These are phyloP conservation scores for Resseliella maxima DNA, from an alignment of 2,888 invertebrate species.

Conservation along the genomic window DNA sequence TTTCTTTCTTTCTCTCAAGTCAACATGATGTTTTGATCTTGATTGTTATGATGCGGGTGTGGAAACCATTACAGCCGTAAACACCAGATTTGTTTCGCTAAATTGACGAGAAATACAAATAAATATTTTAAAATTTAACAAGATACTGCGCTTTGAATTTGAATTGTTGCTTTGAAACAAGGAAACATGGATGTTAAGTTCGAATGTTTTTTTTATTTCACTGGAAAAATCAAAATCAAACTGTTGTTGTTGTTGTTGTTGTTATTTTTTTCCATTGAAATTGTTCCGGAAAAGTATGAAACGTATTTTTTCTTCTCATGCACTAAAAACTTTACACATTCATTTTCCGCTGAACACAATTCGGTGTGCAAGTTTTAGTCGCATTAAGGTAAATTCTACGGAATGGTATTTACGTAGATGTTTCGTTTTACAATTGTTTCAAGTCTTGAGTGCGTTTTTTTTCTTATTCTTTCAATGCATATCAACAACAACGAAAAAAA, in stretches of 20 bases:
- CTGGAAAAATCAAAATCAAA: too few species aligned
- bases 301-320: background rate
- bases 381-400: background rate
- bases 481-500: background rate
- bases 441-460: slow-evolving; percentile 47
- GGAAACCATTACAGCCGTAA: slow-evolving; percentile 8
- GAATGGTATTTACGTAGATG: background rate
- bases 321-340: slow-evolving; percentile 16
- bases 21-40: slow-evolving; percentile 5
- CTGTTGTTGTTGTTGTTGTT: too few species aligned
- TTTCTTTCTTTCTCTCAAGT: background rate
- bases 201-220: too few species aligned
- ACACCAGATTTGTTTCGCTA: slow-evolving; percentile 25
- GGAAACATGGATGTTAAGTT: too few species aligned
- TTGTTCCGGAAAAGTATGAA: background rate
- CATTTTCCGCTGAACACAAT: slow-evolving; percentile 29
- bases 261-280: background rate
- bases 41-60: background rate
- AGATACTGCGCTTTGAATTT: too few species aligned
- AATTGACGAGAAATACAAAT: slow-evolving; percentile 14
- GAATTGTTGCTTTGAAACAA: too few species aligned
- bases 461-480: background rate
- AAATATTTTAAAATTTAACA: slow-evolving; percentile 43
- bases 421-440: slow-evolving; percentile 22
- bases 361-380: background rate